phyloP scores from a whole-genome alignment of 2,888 invertebrate species.

The Caenorhabditis sp. region DNA sequence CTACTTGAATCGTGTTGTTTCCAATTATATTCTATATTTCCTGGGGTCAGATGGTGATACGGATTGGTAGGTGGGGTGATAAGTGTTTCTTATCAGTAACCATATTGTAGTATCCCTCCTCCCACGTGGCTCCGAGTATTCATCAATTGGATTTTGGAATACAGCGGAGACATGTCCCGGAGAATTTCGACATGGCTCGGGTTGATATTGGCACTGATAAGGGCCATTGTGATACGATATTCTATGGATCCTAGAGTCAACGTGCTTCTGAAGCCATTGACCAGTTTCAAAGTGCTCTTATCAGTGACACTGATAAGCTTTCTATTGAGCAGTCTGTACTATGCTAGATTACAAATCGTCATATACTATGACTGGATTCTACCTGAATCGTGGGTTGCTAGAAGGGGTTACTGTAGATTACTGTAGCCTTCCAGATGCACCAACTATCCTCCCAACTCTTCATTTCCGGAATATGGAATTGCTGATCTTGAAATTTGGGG shows the following conservation, averaged over 20 bases:
- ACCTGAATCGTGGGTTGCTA: too few relatives aligned
- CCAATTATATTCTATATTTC: neutral
- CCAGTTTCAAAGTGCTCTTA: neutral
- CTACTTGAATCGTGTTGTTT: neutral
- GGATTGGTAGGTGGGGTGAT: neutral
- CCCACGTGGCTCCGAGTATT: neutral
- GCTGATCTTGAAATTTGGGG: too few relatives aligned
- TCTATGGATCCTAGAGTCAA: neutral
- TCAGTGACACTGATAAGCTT: neutral
- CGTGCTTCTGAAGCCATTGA: neutral
- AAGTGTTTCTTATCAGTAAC: neutral
- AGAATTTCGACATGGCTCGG: neutral
- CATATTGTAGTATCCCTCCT: neutral
- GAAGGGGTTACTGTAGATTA: too few relatives aligned
- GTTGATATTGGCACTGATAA: neutral
- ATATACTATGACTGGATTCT: too few relatives aligned
- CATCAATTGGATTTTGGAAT: neutral
- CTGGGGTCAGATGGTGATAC: neutral
- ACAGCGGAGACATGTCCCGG: neutral
- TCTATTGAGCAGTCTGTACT: neutral
- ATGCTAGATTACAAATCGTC: too few relatives aligned
- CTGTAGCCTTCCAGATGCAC: too few relatives aligned
- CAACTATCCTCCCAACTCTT: too few relatives aligned
- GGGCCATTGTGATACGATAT: neutral
- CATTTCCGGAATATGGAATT: too few relatives aligned